A percentile compares a stretch with the other conserved stretches of the same genome.
These are phyloP conservation scores for Antennarius maculatus DNA, from an alignment of 2,797 vertebrate species.

Conservation along the genomic window DNA sequence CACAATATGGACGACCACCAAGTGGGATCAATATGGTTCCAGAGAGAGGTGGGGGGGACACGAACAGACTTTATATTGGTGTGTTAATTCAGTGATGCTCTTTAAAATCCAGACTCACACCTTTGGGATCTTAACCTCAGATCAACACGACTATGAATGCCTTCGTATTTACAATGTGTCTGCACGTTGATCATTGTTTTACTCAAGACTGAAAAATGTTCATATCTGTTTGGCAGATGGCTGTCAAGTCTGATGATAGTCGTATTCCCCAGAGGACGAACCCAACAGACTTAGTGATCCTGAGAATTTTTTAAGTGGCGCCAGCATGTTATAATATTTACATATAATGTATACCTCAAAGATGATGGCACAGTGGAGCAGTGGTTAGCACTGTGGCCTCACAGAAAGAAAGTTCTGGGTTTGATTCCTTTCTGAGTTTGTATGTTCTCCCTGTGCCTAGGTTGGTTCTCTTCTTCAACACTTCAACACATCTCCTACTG, in stretches of 20 bases:
- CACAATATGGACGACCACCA: not conserved
- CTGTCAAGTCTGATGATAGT: no score
- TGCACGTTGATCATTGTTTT: not conserved
- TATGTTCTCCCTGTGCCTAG: no score
- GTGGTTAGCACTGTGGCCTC: no score
- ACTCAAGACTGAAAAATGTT: not conserved
- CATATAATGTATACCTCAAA: no score
- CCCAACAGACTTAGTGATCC: not conserved
- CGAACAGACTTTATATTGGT: not conserved
- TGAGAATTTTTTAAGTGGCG: not conserved
- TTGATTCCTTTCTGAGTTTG: no score
- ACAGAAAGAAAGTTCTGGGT: no score
- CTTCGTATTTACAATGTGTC: not conserved
- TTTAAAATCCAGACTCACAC: not conserved
- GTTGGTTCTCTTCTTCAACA: no score
- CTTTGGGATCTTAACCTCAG: not conserved
- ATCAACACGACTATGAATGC: not conserved
- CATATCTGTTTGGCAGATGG: not conserved
- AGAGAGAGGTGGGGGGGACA: not conserved
- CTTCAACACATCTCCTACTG: no score
- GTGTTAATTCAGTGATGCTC: not conserved
- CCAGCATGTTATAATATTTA: not conserved
- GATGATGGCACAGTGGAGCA: no score
- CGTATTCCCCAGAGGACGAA: no score
- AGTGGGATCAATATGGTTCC: not conserved